Evolutionary conservation across 1,140 invertebrate genomes (phyloP), one percentile per base, ranked within the genome.

Genomic region (Idris sp.): DNA sequence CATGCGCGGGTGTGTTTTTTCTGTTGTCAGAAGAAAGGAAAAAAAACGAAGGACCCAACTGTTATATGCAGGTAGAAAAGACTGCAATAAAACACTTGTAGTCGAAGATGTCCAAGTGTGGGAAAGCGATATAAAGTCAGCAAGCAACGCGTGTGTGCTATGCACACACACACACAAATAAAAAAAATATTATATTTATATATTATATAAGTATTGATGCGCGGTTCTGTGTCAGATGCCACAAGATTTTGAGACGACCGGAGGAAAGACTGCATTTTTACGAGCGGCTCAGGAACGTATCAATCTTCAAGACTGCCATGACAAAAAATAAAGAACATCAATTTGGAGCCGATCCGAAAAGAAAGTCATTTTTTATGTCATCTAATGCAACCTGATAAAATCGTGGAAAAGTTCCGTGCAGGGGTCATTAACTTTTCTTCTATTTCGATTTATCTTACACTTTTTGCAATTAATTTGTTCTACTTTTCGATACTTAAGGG

Each of bases 31-130:
- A 67, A 48, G 25, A 4, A 58, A 59, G 28, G 40, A 26, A 26
- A 48, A 41, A 62, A 44, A 40, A 35, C 11, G 22, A 15, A 8
- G 19, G n/a, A n/a, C 19, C 19, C 19, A 43, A 22, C 33, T 31
- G 19, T 72, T 62, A 56, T n/a, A n/a, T 72, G 58, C 56, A 54
- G 48, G 61, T 54, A 65, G 61, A 65, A 51, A 64, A 46, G 41
- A 7, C 38, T 62, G 58, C 59, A 56, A 65, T 74, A 74, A 67
- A 67, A 62, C 64, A 62, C 62, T 74, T 68, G 64, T 68, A 74
- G 61, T 36, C n/a, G n/a, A n/a, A n/a, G n/a, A n/a, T n/a, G n/a
- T n/a, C 54, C 19, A 74, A 74, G 56, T 68, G 72, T 74, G 72
- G 72, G 72, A 74, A 61, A 67, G 41, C 15, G 59, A 73, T 49